These are phyloP conservation scores for Ophion ventricosus DNA, from an alignment of 2,888 invertebrate species.

Conservation along the genomic window DNA sequence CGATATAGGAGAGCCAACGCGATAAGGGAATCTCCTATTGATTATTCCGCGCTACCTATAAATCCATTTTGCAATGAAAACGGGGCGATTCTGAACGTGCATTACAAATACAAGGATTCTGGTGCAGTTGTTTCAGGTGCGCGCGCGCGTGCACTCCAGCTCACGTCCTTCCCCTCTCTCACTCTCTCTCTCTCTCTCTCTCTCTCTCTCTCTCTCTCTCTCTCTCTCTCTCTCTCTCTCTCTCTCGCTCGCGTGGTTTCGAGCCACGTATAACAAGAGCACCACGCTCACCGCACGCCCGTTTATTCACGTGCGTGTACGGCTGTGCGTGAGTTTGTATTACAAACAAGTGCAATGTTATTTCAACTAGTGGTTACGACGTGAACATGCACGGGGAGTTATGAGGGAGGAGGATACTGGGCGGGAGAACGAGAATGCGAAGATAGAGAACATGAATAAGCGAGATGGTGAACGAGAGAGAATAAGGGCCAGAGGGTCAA, in stretches of 20 bases:
- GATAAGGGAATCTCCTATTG: neutral
- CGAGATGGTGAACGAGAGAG: slow-evolving; percentile 1
- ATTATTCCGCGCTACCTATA: slow-evolving; percentile 10
- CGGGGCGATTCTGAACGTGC: slow-evolving; percentile 9
- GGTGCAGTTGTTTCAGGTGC: slow-evolving; percentile 49
- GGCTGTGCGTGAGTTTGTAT: slow-evolving; percentile 8
- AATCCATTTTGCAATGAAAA: slow-evolving; percentile 41
- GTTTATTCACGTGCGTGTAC: slow-evolving; percentile 21
- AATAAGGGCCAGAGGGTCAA: no score
- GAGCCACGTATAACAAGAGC: slow-evolving; percentile 33
- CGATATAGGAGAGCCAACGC: no score
- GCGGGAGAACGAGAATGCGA: neutral
- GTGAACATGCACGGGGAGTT: neutral
- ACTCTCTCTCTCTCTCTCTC: no score
- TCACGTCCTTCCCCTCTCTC: slow-evolving; percentile 49
- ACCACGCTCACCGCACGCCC: slow-evolving; percentile 12
- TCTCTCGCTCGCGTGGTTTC: slow-evolving; percentile 22
- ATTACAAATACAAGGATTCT: slow-evolving; percentile 51
- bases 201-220: no score
- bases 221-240: no score
- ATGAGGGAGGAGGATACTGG: neutral
- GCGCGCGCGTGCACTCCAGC: slow-evolving; percentile 33
- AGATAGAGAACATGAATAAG: neutral
- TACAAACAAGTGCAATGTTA: slow-evolving; percentile 40
- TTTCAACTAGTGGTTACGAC: slow-evolving; percentile 43